Evolutionary conservation across 2,888 invertebrate species (phyloP), one percentile per base, ranked within the genome.

Genomic region (Dasysyrphus tricinctus): DNA sequence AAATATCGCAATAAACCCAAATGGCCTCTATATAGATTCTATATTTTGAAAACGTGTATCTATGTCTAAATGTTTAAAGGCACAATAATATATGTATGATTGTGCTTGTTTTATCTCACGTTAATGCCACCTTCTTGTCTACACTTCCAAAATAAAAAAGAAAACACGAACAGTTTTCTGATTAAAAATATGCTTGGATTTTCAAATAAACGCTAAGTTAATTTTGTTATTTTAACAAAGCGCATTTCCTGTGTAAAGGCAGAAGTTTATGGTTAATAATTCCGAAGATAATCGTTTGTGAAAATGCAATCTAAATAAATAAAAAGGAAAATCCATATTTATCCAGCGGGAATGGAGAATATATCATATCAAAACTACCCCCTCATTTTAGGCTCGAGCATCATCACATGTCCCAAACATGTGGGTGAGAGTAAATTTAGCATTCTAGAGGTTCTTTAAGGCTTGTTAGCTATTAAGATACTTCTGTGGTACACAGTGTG

Each of bases 231-330:
- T 65, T 57, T 49, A 42, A 3, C 74, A 61, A 75, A 47, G 65
- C 37, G 49, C 39, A 47, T 51, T 34, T 63, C 61, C 65, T 39
- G 44, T 65, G 19, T 29, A 24, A 63, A 65, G 56, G 54, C 39
- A 59, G n/a, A 76, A 67, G 65, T 76, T 84, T 76, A 80, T 80
- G 75, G 80, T 75, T 80, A 80, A 80, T 80, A 75, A 84, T 67
- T 80, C 47, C 29, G 70, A 69, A 82, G 79, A 61, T 79, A 73
- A 34, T 49, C 83, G 54, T 57, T 75, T 75, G 69, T 49, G 61
- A 19, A 47, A 42, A 69, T 42, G 37, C 65, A 57, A 80, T 80
- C 65, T 57, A 70, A 65, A 70, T 65, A 63, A 75, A 84, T 72
- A 65, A 75, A 75, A 75, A 75, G 44, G 65, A 24, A 76, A 65